phyloP scores from a whole-genome alignment of 2,113 vertebrate genomes.

The Numenius arquata region DNA sequence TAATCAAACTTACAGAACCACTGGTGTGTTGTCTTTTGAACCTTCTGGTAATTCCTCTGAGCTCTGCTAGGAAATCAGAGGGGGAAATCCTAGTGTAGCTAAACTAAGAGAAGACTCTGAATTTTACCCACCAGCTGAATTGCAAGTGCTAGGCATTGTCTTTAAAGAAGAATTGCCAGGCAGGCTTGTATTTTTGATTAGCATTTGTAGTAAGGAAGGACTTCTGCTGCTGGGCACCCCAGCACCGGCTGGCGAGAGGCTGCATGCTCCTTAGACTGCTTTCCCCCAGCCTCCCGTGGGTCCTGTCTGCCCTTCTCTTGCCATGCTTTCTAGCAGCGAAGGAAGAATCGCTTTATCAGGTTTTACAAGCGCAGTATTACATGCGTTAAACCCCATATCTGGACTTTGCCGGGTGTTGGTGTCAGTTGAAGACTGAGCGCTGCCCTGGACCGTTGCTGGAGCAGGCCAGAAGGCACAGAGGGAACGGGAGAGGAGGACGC shows the following conservation, averaged over 20 bases:
- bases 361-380: neutral
- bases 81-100: neutral
- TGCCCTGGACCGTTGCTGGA: neutral
- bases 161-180: neutral
- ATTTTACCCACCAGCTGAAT: neutral
- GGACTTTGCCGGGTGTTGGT: neutral
- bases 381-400: accelerated
- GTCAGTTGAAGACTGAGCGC: neutral
- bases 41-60: neutral
- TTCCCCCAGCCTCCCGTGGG: neutral
- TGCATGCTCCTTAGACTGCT: neutral
- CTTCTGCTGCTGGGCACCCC: neutral
- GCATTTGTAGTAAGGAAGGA: neutral
- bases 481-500: neutral
- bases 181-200: neutral
- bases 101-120: neutral
- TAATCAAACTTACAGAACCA: neutral
- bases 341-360: neutral
- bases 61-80: neutral
- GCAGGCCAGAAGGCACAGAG: neutral
- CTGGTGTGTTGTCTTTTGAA: neutral
- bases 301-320: neutral
- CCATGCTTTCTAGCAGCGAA: neutral
- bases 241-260: neutral
- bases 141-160: neutral